phyloP scores from a whole-genome alignment of 1,140 invertebrate species.

The Aporrectodea caliginosa region DNA sequence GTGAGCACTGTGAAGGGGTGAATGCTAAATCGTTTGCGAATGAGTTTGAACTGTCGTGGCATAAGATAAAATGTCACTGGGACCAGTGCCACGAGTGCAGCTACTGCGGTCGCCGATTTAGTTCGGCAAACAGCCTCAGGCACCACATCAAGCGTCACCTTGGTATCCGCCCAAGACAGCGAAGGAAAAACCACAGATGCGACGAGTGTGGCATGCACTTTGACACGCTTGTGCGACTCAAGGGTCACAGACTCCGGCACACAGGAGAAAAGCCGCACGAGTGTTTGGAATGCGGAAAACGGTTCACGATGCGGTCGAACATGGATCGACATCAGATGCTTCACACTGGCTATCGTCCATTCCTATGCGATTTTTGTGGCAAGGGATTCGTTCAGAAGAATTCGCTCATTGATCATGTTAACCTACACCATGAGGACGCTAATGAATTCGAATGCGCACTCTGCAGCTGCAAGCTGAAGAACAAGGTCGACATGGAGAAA shows the following conservation, averaged over 20 bases:
- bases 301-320: constrained; percentile 50
- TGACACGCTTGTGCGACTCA: constrained; percentile 31
- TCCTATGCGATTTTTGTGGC: constrained; percentile 68
- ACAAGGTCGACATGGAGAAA: background rate
- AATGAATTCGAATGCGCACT: background rate
- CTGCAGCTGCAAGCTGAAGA: background rate
- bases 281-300: constrained; percentile 51
- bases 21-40: background rate
- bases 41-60: background rate
- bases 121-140: background rate
- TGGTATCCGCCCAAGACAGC: background rate
- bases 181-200: background rate
- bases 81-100: background rate
- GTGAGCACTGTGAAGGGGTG: background rate
- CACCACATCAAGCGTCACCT: background rate
- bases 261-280: constrained; percentile 42
- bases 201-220: background rate
- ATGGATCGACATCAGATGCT: constrained; percentile 40
- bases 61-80: background rate
- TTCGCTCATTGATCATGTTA: background rate
- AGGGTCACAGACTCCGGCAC: constrained; percentile 58
- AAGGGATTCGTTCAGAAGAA: constrained; percentile 59
- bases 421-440: background rate
- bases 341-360: constrained; percentile 42
- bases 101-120: background rate